Evolutionary conservation across 2,113 vertebrate genomes (phyloP).

Genomic region (Calidris pygmaea): DNA sequence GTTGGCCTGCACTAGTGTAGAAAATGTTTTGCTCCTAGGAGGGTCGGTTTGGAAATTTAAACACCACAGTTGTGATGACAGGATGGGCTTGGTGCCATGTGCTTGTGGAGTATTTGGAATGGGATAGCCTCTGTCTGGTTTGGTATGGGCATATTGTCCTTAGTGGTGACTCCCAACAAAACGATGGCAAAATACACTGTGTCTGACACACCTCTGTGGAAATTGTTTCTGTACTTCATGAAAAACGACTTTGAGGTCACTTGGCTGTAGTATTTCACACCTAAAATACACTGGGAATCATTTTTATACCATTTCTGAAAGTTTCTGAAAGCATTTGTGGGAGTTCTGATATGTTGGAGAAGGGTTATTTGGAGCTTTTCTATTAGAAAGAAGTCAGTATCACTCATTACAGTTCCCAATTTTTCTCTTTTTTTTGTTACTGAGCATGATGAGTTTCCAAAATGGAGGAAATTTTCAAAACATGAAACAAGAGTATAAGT

Average conservation of each 20-base stretch:
- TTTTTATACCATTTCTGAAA: not conserved
- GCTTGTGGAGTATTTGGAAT: not conserved
- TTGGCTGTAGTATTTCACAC: not conserved
- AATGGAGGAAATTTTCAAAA: not conserved
- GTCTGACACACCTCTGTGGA: not conserved
- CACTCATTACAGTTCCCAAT: not conserved
- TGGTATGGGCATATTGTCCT: not conserved
- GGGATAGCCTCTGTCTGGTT: not conserved
- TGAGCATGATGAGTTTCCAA: not conserved
- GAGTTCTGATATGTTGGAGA: not conserved
- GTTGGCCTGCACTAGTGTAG: rapidly evolving
- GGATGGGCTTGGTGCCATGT: rapidly evolving
- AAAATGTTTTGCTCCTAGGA: not conserved
- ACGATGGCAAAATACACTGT: not conserved
- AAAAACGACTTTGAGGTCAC: not conserved
- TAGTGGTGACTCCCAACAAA: not conserved
- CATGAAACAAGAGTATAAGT: not conserved
- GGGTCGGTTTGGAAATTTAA: not conserved
- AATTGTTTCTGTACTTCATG: not conserved
- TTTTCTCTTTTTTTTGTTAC: not conserved
- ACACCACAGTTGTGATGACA: not conserved
- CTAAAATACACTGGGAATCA: not conserved
- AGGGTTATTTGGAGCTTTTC: not conserved
- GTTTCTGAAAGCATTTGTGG: not conserved
- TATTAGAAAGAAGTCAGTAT: not conserved